phyloP scores from a whole-genome alignment of 1,140 invertebrate genomes.

The Drosophila willistoni region DNA sequence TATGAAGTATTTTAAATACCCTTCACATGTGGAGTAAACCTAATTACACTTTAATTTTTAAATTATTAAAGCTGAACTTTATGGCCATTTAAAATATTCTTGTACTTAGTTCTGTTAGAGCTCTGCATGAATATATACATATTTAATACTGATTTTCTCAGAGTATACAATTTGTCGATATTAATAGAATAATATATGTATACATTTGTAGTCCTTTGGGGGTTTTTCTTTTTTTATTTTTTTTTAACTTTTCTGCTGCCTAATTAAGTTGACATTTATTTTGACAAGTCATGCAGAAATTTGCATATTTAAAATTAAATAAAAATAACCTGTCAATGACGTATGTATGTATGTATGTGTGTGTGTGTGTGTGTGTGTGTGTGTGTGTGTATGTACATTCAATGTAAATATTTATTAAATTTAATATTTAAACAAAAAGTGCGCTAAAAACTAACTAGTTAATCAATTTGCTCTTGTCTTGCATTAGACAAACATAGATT shows the following conservation, averaged over 20 bases:
- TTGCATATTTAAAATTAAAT: conserved; percentile 25
- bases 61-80: too few relatives aligned
- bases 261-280: conserved; percentile 41
- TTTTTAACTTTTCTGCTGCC: conserved; percentile 29
- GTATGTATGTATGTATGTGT: background rate
- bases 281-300: conserved; percentile 11
- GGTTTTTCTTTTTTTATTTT: too few relatives aligned
- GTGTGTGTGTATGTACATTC: too few relatives aligned
- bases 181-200: background rate
- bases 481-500: background rate
- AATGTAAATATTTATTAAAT: conserved; percentile 7
- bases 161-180: background rate
- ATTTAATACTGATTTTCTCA: background rate
- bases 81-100: too few relatives aligned
- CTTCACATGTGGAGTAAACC: background rate
- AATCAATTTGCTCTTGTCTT: background rate
- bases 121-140: too few relatives aligned
- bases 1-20: background rate
- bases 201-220: background rate
- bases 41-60: too few relatives aligned
- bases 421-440: background rate
- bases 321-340: background rate
- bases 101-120: too few relatives aligned
- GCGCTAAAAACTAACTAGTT: background rate
- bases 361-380: background rate